Conservation (phyloP, 2,113 vertebrate genomes). For the Sialia sialis region DNA sequence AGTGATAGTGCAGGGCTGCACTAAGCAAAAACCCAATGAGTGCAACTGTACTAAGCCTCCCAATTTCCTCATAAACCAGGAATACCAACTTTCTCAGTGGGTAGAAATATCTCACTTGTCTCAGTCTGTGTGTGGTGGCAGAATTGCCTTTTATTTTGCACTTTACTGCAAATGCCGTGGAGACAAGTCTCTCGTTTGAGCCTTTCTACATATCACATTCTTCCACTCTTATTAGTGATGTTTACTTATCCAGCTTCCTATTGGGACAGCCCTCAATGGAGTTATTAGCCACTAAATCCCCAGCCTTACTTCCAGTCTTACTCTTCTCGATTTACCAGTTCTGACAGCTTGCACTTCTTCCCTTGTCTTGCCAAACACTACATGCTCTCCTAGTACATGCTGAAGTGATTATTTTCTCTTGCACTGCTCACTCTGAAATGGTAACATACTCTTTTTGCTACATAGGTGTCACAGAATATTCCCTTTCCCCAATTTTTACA, state of each 20-base stretch:
- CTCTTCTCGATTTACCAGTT: constrained; percentile 1
- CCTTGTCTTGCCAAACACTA: not conserved
- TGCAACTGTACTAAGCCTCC: not conserved
- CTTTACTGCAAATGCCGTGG: not conserved
- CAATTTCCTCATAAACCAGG: not conserved
- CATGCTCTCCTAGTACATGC: not conserved
- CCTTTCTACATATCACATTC: not conserved
- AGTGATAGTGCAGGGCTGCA: not conserved
- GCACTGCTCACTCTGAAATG: not conserved
- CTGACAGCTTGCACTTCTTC: not conserved
- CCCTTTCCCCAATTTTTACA: not conserved
- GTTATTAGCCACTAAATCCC: not conserved
- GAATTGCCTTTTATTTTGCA: not conserved
- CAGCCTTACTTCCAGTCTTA: not conserved
- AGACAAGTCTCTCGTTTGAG: not conserved
- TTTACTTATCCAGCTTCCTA: not conserved
- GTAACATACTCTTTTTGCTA: not conserved
- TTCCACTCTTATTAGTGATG: not conserved
- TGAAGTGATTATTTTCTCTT: not conserved
- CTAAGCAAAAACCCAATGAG: not conserved
- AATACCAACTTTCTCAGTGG: not conserved
- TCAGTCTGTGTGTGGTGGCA: not conserved
- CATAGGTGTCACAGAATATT: not conserved
- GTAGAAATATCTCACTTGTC: not conserved
- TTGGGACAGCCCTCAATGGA: not conserved